Conservation (phyloP, 1,140 invertebrate genomes). For the Chironomus striatipennis region DNA sequence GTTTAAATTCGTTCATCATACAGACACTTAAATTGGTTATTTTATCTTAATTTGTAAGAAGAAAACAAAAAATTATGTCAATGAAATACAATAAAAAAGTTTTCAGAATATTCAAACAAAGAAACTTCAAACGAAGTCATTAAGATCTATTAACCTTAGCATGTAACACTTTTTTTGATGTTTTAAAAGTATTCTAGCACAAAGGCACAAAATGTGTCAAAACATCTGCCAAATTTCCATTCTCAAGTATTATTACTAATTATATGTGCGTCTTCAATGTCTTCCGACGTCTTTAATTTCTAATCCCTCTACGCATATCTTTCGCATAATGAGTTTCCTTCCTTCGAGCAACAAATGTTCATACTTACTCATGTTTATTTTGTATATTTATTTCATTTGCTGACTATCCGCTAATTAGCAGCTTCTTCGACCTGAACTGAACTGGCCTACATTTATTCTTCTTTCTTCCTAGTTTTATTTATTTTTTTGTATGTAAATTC, state of each 20-base stretch:
- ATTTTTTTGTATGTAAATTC: no score
- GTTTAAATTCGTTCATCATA: no score
- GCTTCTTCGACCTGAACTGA: no score
- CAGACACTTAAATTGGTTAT: no score
- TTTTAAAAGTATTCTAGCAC: not conserved
- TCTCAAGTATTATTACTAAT: not conserved
- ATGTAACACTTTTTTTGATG: not conserved
- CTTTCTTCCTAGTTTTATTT: no score
- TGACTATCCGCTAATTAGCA: no score
- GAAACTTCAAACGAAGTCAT: not conserved
- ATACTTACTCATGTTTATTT: no score
- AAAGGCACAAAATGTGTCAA: conserved; percentile 1
- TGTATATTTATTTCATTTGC: no score
- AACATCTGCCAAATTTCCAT: not conserved
- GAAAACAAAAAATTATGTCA: not conserved
- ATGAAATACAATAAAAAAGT: not conserved
- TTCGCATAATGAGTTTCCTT: no score
- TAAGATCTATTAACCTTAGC: not conserved
- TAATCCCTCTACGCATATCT: not conserved
- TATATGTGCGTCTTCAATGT: not conserved
- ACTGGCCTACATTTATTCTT: no score
- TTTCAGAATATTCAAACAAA: not conserved
- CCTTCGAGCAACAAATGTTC: no score
- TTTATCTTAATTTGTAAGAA: not conserved
- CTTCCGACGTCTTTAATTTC: not conserved